Evolutionary conservation across 1,140 invertebrate species (phyloP).

Genomic region (Araneus ventricosus): DNA sequence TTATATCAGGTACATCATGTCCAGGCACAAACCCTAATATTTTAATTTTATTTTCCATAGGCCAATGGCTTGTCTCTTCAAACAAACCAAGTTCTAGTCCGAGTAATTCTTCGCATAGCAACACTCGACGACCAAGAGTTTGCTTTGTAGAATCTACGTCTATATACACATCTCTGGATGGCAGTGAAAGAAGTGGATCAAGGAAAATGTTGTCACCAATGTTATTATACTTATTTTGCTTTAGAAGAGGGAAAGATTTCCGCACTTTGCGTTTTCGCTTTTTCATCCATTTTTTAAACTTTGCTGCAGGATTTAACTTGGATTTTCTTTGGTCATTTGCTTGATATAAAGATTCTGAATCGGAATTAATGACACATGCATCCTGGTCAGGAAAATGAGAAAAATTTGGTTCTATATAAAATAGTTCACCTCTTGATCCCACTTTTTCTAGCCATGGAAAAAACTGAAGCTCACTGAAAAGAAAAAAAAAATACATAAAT

Average conservation of each 20-base stretch:
- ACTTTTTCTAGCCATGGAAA: constrained; percentile 65
- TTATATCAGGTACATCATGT: constrained; percentile 34
- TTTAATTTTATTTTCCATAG: constrained; percentile 15
- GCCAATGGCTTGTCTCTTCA: background rate
- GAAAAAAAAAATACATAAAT: background rate
- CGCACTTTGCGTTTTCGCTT: constrained; percentile 40
- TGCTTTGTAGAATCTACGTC: constrained; percentile 12
- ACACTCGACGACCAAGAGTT: constrained; percentile 5
- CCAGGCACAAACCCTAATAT: background rate
- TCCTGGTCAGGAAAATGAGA: background rate
- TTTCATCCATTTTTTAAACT: constrained; percentile 59
- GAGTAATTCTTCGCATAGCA: constrained; percentile 40
- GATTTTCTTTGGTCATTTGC: background rate
- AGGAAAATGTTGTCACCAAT: constrained; percentile 27
- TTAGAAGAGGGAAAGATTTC: constrained; percentile 21
- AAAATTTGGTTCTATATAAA: constrained; percentile 47
- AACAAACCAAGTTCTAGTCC: constrained; percentile 45
- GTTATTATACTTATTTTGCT: constrained; percentile 19
- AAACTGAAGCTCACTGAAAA: constrained; percentile 34
- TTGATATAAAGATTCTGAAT: background rate
- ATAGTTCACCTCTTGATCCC: constrained; percentile 42
- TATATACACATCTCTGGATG: constrained; percentile 13
- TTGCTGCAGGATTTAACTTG: constrained; percentile 48
- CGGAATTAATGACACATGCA: background rate
- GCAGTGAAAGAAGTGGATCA: constrained; percentile 7